Evolutionary conservation across 2,888 invertebrate species (phyloP).

Genomic region (Apamea sordens): DNA sequence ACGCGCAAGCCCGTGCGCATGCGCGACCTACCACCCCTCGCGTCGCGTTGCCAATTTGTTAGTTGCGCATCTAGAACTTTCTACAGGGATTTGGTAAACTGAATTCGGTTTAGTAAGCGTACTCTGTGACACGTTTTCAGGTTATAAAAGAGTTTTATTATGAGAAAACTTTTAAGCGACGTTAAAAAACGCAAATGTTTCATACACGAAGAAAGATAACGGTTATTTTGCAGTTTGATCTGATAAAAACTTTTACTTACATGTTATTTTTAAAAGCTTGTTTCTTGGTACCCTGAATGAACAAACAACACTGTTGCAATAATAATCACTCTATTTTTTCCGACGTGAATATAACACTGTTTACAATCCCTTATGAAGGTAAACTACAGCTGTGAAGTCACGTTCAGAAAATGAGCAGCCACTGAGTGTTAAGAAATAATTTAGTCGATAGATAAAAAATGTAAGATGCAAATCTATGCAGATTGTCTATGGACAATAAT

Average conservation of each 20-base stretch:
- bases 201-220: slow-evolving; percentile 40
- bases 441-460: too few species aligned
- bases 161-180: slow-evolving; percentile 10
- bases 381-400: not conserved
- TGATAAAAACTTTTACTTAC: slow-evolving; percentile 21
- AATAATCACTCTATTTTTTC: not conserved
- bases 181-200: slow-evolving; percentile 20
- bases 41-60: slow-evolving; percentile 80
- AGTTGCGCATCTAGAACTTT: slow-evolving; percentile 76
- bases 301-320: not conserved
- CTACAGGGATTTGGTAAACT: slow-evolving; percentile 71
- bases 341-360: not conserved
- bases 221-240: slow-evolving; percentile 19
- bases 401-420: not conserved
- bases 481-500: too few species aligned
- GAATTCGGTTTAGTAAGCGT: slow-evolving; percentile 54
- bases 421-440: too few species aligned
- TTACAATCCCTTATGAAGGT: not conserved
- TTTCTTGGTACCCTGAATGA: not conserved
- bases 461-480: too few species aligned
- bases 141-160: slow-evolving; percentile 39
- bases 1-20: slow-evolving; percentile 75
- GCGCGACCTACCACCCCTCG: slow-evolving; percentile 78
- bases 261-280: slow-evolving; percentile 9
- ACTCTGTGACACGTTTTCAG: slow-evolving; percentile 56